phyloP scores from a whole-genome alignment of 1,140 invertebrate species.

The Phymastichus coffea region DNA sequence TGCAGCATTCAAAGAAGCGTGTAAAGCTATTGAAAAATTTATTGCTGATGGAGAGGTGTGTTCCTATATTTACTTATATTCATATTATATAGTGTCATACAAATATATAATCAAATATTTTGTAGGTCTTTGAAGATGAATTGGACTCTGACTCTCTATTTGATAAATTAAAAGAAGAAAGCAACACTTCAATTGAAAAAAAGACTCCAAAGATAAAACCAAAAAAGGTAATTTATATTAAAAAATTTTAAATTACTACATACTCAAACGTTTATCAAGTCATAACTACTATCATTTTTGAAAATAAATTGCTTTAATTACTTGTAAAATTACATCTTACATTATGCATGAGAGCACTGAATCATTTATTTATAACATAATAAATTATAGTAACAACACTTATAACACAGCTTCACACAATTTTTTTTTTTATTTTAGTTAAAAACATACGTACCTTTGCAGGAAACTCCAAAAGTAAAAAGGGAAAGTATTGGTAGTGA shows the following conservation, averaged over 20 bases:
- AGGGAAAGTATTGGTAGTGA: conserved; percentile 37
- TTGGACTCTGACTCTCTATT: conserved; percentile 68
- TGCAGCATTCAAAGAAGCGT: conserved; percentile 78
- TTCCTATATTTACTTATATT: conserved; percentile 22
- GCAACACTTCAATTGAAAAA: conserved; percentile 46
- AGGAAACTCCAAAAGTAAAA: conserved; percentile 52
- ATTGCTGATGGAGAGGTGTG: conserved; percentile 70
- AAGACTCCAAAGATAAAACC: conserved; percentile 57
- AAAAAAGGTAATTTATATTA: conserved; percentile 49
- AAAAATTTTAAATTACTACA: not conserved
- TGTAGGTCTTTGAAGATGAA: conserved; percentile 54
- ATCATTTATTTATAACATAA: conserved; percentile 15
- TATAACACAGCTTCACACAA: not conserved
- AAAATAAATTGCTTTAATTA: conserved; percentile 4
- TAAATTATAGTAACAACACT: not conserved
- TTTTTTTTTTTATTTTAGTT: conserved; percentile 31
- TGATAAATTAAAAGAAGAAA: conserved; percentile 67
- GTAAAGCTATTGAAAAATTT: conserved; percentile 83
- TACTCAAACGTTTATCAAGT: not conserved
- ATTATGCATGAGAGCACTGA: too few species aligned
- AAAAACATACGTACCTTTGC: conserved; percentile 30
- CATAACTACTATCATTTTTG: not conserved
- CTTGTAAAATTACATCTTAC: not conserved
- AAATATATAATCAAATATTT: conserved; percentile 4
- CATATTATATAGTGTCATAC: conserved; percentile 4